A percentile compares a stretch with the other conserved stretches of the same genome.
Evolutionary conservation across 2,113 vertebrate species (phyloP).

Genomic region (Lichenostomus cassidix): DNA sequence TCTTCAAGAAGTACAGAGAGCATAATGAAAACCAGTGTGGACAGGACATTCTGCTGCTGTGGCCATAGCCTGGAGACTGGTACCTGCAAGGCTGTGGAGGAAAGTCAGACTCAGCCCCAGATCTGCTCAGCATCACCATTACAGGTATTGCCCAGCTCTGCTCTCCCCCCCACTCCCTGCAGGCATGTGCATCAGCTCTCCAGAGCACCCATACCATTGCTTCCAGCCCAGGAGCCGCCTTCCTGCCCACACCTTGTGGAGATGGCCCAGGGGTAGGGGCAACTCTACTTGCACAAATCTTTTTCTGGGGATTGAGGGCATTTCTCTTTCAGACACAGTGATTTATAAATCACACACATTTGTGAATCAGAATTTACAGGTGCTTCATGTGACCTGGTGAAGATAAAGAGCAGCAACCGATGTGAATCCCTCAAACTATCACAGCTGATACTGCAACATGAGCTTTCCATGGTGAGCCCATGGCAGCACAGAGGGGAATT

Average conservation of each 20-base stretch:
- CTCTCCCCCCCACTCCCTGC: fast-evolving
- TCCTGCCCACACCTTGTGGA: not conserved
- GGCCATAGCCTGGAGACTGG: not conserved
- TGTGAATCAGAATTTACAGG: not conserved
- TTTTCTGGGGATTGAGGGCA: not conserved
- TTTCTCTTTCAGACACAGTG: not conserved
- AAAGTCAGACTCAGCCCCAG: not conserved
- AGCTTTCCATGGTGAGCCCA: not conserved
- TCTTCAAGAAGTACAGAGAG: not conserved
- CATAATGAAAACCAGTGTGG: not conserved
- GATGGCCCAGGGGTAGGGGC: not conserved
- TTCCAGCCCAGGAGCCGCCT: not conserved
- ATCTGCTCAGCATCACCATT: not conserved
- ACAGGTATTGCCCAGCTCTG: not conserved
- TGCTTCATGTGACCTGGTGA: not conserved
- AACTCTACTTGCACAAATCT: not conserved
- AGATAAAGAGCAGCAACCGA: not conserved
- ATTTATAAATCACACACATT: not conserved
- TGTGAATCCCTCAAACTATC: not conserved
- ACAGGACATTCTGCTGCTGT: not conserved
- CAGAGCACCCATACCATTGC: not conserved
- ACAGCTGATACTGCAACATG: not conserved
- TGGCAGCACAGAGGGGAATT: not conserved
- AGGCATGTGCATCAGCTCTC: fast-evolving
- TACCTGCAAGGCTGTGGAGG: not conserved